Base-by-base conservation (phyloP, 2,888 invertebrate species). In the Lasioglossum malachurum region DNA sequence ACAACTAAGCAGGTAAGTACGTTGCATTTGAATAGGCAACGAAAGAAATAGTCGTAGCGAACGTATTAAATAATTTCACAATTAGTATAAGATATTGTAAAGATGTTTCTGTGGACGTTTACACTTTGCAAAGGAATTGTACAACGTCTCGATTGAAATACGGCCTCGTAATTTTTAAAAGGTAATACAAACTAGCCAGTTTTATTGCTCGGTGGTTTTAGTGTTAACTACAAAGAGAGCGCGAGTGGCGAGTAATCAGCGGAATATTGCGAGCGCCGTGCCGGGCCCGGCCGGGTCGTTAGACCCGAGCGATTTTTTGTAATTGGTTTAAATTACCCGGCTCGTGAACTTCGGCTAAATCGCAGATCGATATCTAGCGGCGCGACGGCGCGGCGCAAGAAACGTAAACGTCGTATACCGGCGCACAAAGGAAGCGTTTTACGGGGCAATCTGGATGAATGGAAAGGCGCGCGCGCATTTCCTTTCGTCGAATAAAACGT, bases 401-500 rank as follows among this genome's bases (percentile, higher is more conserved):
- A 35, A 23, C 7, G 46, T 1, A 8, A 35, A 78, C 75, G 73
- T 77, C 74, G 53, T 46, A 74, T 60, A 53, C 57, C 57, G 12
- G 57, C 46, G 64, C 44, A 84, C 71, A 82, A 84, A 84, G 85
- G 80, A 82, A 83, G 69, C 75, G 83, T 84, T 87, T 86, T 83
- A 57, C 72, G 71, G 49, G 67, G 83, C 75, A 84, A 89, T 89
- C 84, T 79, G 77, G 78, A 82, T 83, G 83, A 84, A 88, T 83
- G 85, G 85, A 80, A 84, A 89, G 80, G 64, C 87, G 83, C 73
- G 78, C 74, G 79, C 64, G 75, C 80, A 77, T 83, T 87, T 87
- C 79, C 91, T 87, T 83, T 83, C 75, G 72, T 73, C 79, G 75
- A 79, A 78, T 78, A 81, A 73, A 89, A 80, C 84, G 84, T 82